Evolutionary conservation across 2,888 invertebrate genomes (phyloP), one percentile per base, ranked within the genome.

Genomic region (Leucozona laternaria): DNA sequence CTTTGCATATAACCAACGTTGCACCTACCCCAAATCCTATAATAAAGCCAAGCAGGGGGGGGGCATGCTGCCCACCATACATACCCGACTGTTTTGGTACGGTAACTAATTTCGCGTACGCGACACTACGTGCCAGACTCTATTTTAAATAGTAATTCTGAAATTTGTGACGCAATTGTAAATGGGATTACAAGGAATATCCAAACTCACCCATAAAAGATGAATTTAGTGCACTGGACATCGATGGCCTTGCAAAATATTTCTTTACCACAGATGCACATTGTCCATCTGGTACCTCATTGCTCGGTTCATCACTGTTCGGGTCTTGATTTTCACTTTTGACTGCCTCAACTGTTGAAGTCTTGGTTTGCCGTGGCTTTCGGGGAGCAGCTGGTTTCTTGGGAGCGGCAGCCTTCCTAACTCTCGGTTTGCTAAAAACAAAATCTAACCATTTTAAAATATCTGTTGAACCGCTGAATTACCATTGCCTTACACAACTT

Each of bases 171-270:
- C n/a, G n/a, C n/a, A n/a, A n/a, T n/a, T n/a, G n/a, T n/a, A n/a
- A n/a, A n/a, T n/a, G n/a, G n/a, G 2, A 28, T 4, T 28, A 28
- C 11, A 37, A 40, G 1, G 13, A 15, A 2, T 15, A 15, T 15
- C 4, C 6, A 20, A n/a, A 68, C 77, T 64, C 20, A 85, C 85
- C 81, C 70, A 62, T 68, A 20, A 85, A 85, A 11, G 85, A 85
- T 8, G 85, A 85, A 40, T 81, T 85, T 4, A 85, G 22, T 1
- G 55, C 68, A 11, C 43, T 15, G 2, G 37, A 53, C 62, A 77
- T 53, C 0, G 72, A 66, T 7, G 31, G 55, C 34, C 60, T 66
- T 11, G 10, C n/a, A 3, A 17, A 5, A 22, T 50, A 68, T 40
- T 50, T 53, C 10, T 34, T 53, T 37, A 3, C 5, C 0, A 6